Evolutionary conservation across 2,113 vertebrate genomes (phyloP), one percentile per base, ranked within the genome.

Genomic region (Proterorhinus semilunaris): DNA sequence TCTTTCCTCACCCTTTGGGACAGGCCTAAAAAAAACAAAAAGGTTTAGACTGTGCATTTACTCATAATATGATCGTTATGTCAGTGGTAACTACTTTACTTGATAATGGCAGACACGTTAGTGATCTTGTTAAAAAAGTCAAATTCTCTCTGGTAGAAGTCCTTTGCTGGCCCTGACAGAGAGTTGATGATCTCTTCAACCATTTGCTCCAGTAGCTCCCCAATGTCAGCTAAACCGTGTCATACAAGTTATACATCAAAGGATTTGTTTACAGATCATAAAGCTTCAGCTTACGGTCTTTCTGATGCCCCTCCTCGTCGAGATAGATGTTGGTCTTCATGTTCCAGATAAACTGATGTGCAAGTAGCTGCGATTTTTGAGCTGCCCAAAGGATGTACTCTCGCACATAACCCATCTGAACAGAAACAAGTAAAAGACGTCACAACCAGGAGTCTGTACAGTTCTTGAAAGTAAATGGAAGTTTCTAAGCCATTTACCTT

Each of bases 281-380:
- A 36, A 0, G 48, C 42, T 9, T 63, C 5, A n/a, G 95, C 96
- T 95, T 85, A 99, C 98, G 95, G 66, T 99, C 98, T 79, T 98
- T 99, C 71, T 98, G 95, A 80, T 96, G 96, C 10, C 87, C 97
- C 80, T 99, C 98, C 66, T 99, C 96, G 21, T 99, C 98, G 82
- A 98, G 53, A 86, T 90, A 99, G 87, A 98, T 96, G 90, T 99
- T 99, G 36, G 97, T 99, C 88, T 98, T 98, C 98, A 99, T 99
- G 90, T 99, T 99, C 97, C 98, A 99, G 87, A 99, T 99, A 85
- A 99, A 99, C 42, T 99, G 98, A 76, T 99, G 98, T 7, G 96
- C 98, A 76, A 99, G 90, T 0, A 99, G 95, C 92, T 99, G 98
- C 47, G 98, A 99, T 86, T 94, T 98, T 84, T 98, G 91, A 0